A percentile compares a stretch with the other conserved stretches of the same genome.
Conservation (phyloP, 2,113 vertebrate species). For the Puntigrus tetrazona region DNA sequence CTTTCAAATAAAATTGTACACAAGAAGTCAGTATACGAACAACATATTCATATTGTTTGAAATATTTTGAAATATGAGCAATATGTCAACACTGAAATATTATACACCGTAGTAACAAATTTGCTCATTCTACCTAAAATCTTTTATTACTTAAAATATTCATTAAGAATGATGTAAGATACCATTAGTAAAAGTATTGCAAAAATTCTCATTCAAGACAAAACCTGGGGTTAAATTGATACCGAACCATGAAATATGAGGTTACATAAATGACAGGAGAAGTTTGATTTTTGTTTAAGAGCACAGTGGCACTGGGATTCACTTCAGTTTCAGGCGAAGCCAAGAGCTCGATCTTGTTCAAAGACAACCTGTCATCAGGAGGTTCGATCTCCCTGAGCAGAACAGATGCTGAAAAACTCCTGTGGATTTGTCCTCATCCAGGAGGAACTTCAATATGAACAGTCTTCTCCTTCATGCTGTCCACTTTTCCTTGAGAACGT, state of each 20-base stretch:
- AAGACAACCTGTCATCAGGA: not conserved
- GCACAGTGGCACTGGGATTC: not conserved
- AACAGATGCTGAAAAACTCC: not conserved
- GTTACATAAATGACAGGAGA: not conserved
- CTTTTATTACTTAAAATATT: not conserved
- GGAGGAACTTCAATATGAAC: not conserved
- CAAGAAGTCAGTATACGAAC: too few species aligned
- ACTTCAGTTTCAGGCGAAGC: not conserved
- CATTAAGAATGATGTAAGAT: not conserved
- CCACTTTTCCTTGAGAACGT: conserved; percentile 7
- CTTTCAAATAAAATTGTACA: not conserved
- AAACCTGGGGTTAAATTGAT: not conserved
- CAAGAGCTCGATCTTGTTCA: not conserved
- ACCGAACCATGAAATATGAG: not conserved
- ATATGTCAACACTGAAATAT: not conserved
- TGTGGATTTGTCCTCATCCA: not conserved
- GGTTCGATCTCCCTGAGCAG: not conserved
- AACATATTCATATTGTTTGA: not conserved
- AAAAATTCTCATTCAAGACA: not conserved
- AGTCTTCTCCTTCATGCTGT: not conserved
- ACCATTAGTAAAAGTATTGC: not conserved
- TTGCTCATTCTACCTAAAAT: not conserved
- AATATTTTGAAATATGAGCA: not conserved
- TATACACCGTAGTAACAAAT: not conserved
- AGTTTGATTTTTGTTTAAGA: conserved; percentile 4